These are phyloP conservation scores for Drosophila murphyi DNA, from an alignment of 1,140 invertebrate species.

Conservation along the genomic window DNA sequence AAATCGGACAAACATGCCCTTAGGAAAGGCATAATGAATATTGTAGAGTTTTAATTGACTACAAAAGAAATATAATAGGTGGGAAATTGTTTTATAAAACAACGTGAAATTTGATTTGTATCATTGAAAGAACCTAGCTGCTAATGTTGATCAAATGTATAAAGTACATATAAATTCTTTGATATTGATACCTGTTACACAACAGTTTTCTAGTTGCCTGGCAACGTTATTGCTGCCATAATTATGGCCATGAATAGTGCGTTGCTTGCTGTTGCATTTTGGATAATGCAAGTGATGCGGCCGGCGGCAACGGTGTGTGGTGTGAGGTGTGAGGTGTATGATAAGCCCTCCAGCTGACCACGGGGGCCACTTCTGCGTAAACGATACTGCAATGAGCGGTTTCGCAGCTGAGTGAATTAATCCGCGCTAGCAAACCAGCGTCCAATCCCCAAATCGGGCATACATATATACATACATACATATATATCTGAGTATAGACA, in stretches of 20 bases:
- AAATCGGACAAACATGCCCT: not conserved
- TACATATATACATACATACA: conserved; percentile 2
- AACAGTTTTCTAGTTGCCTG: too few relatives aligned
- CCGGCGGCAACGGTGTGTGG: not conserved
- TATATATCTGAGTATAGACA: conserved; percentile 1
- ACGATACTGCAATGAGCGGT: conserved; percentile 74
- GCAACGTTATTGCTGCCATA: too few relatives aligned
- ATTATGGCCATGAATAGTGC: too few relatives aligned
- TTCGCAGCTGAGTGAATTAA: conserved; percentile 74
- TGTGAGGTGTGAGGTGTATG: conserved; percentile 35
- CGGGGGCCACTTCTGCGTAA: conserved; percentile 68
- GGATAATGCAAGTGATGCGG: not conserved
- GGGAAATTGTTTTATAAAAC: not conserved
- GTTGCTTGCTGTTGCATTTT: too few relatives aligned
- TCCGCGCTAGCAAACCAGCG: conserved; percentile 29
- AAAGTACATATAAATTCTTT: too few relatives aligned
- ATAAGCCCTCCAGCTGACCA: conserved; percentile 43
- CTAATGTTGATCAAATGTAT: too few relatives aligned
- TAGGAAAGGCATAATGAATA: not conserved
- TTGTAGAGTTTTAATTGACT: not conserved
- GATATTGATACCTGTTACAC: too few relatives aligned
- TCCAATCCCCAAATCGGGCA: not conserved
- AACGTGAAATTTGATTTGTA: too few relatives aligned
- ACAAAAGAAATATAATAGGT: not conserved
- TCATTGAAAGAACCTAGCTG: too few relatives aligned